These are phyloP conservation scores for Kuschelorhynchus macadamiae DNA, from an alignment of 2,888 invertebrate species.

Conservation along the genomic window DNA sequence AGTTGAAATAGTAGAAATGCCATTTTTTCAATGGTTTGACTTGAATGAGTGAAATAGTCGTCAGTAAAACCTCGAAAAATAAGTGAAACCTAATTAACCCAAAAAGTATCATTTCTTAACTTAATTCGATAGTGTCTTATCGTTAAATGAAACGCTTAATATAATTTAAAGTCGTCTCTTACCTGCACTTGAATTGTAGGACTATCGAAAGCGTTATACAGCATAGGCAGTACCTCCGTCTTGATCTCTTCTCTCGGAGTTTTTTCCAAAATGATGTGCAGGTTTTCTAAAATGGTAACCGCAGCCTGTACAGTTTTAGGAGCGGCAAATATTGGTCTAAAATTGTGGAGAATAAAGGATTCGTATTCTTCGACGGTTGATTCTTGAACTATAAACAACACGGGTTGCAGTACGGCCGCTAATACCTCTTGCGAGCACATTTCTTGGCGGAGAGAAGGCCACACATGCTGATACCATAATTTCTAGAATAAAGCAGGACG, in stretches of 20 bases:
- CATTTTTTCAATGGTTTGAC: too few species aligned
- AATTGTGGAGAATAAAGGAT: slow-evolving; percentile 84
- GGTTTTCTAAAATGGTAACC: slow-evolving; percentile 89
- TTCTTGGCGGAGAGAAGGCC: slow-evolving; percentile 90
- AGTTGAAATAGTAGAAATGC: too few species aligned
- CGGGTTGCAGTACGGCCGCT: slow-evolving; percentile 87
- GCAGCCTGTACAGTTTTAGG: slow-evolving; percentile 89
- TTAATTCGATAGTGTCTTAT: too few species aligned
- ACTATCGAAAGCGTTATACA: slow-evolving; percentile 90
- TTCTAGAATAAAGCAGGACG: slow-evolving; percentile 87
- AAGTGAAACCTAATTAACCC: too few species aligned
- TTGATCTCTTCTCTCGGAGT: slow-evolving; percentile 85
- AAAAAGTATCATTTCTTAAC: too few species aligned
- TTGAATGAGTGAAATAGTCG: too few species aligned
- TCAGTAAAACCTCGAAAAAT: too few species aligned
- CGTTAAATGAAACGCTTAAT: too few species aligned
- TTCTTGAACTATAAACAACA: slow-evolving; percentile 86
- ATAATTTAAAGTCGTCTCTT: too few species aligned
- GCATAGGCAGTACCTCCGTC: slow-evolving; percentile 86
- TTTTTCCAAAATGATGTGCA: slow-evolving; percentile 91
- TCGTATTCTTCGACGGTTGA: slow-evolving; percentile 85
- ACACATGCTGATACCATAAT: slow-evolving; percentile 94
- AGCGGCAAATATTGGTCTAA: slow-evolving; percentile 86
- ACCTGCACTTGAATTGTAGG: slow-evolving; percentile 93
- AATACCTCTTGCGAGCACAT: slow-evolving; percentile 88